phyloP scores from a whole-genome alignment of 2,888 invertebrate genomes.

The Lathronympha strigana region DNA sequence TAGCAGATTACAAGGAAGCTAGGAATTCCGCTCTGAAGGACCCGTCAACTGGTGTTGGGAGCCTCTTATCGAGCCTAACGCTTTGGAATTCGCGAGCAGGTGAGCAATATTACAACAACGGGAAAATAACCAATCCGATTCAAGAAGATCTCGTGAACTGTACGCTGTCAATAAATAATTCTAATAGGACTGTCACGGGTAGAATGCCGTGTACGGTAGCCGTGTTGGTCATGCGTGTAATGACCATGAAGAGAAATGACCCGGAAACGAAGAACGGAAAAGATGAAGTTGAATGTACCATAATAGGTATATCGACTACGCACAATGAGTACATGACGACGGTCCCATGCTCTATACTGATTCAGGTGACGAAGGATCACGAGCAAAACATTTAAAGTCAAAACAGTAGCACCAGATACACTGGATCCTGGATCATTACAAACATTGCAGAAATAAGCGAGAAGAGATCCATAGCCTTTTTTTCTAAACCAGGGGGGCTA shows the following conservation, averaged over 20 bases:
- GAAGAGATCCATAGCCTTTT: too few relatives aligned
- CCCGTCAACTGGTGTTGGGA: too few relatives aligned
- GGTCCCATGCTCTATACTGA: not conserved
- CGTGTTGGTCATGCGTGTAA: not conserved
- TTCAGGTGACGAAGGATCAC: not conserved
- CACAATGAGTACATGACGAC: slow-evolving; percentile 12
- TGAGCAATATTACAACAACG: not conserved
- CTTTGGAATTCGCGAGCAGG: not conserved
- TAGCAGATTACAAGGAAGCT: not conserved
- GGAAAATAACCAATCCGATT: not conserved
- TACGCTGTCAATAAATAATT: slow-evolving; percentile 2
- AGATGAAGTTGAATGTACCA: slow-evolving; percentile 1
- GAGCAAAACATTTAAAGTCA: not conserved
- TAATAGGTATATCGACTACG: not conserved
- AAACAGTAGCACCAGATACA: too few relatives aligned
- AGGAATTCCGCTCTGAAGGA: not conserved
- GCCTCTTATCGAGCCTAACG: not conserved
- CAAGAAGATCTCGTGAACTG: not conserved
- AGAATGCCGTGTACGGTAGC: not conserved
- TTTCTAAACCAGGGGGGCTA: too few relatives aligned
- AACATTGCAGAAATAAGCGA: too few relatives aligned
- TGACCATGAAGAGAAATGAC: not conserved
- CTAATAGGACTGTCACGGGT: not conserved
- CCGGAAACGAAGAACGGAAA: not conserved
- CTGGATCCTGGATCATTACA: too few relatives aligned